Evolutionary conservation across 2,888 invertebrate species (phyloP).

Genomic region (Cryptops parisi): DNA sequence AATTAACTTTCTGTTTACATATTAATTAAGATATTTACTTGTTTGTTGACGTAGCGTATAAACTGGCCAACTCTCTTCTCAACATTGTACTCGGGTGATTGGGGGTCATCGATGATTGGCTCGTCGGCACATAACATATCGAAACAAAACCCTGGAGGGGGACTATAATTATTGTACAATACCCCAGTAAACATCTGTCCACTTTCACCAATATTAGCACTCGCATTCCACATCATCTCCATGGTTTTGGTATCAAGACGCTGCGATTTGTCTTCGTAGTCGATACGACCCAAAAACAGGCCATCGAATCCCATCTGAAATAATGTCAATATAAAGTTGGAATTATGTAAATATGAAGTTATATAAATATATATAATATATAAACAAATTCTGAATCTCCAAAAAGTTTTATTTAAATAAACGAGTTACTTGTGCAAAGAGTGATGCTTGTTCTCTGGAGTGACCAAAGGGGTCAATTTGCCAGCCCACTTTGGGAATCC

Average conservation of each 20-base stretch:
- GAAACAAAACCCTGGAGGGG: slow-evolving; percentile 85
- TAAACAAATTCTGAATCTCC: neutral
- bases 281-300: slow-evolving; percentile 68
- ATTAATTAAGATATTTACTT: neutral
- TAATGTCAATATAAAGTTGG: neutral
- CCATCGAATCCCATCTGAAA: slow-evolving; percentile 75
- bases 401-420: neutral
- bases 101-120: slow-evolving; percentile 45
- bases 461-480: slow-evolving; percentile 82
- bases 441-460: slow-evolving; percentile 66
- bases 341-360: neutral
- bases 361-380: neutral
- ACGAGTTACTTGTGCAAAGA: slow-evolving; percentile 36
- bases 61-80: slow-evolving; percentile 44
- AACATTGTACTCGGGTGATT: slow-evolving; percentile 60
- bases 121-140: slow-evolving; percentile 71
- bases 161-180: slow-evolving; percentile 62
- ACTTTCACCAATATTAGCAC: slow-evolving; percentile 37
- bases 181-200: slow-evolving; percentile 66
- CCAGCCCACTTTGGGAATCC: slow-evolving; percentile 60
- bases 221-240: slow-evolving; percentile 70
- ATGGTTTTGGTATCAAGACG: slow-evolving; percentile 46
- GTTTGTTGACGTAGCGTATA: slow-evolving; percentile 3
- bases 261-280: slow-evolving; percentile 61
- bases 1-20: neutral